Base-by-base conservation (phyloP, 2,113 vertebrate species). In the Cephalopterus ornatus region DNA sequence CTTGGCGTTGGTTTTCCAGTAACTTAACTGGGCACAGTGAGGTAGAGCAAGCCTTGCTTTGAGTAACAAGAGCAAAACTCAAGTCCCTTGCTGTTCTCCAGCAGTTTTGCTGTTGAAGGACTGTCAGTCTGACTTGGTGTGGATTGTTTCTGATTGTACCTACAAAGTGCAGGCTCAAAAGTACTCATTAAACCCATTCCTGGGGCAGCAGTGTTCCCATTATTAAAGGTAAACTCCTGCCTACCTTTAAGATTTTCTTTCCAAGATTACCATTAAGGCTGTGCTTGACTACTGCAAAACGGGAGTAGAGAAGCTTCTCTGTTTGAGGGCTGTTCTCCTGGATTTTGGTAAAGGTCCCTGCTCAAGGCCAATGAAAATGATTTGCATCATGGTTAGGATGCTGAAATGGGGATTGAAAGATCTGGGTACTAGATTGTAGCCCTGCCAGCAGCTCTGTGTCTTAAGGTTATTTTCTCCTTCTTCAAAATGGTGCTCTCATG, bases 1-100 rank as follows among this genome's bases (percentile, higher is more conserved):
- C 14, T 24, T 53, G 73, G 30, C 18, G 24, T 88, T 68, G 12
- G 17, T 84, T 86, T 77, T 13, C 41, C 12, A 0, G 41, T n/a
- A 33, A 27, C 15, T 42, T 50, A 11, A 3, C 37, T 32, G 35
- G 23, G 37, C 27, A 7, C 0, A 0, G 4, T 20, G 28, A 50
- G 50, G 4, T 33, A 5, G 1, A 23, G 61, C 12, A 26, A 82
- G 19, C 47, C 32, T 59, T 77, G 76, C 7, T 92, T 47, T 58
- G 62, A 75, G 41, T 65, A 24, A 35, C 41, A 72, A 63, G 33
- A 78, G 11, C 58, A 65, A 56, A 72, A 56, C n/a, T 79, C 49
- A 30, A 49, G 58, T 53, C 37, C 49, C 6, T 50, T 58, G 8
- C 46, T 79, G 46, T 75, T 58, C 59, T 83, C 32, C 28, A 47